Base-by-base conservation (phyloP, 2,113 vertebrate species). In the Sceloporus tristichus region DNA sequence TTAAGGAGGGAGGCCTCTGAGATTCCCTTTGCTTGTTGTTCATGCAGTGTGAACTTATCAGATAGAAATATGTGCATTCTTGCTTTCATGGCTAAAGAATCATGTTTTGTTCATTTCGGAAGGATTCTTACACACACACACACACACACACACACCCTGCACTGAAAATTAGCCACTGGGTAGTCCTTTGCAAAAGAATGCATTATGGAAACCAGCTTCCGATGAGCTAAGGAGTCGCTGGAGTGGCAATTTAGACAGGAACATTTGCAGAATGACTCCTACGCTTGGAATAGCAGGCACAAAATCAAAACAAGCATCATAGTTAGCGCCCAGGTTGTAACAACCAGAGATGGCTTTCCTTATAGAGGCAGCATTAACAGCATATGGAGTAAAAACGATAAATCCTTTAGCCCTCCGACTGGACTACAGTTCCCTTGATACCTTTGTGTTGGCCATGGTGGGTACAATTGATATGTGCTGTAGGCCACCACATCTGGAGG, bases 351-450 rank as follows among this genome's bases (percentile, higher is more conserved):
- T 0, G 2, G 3, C 34, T 88, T 71, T 90, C 91, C 85, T 54
- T 68, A 54, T 86, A 74, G 16, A 38, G 85, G 91, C 89, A n/a
- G 91, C 84, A 88, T 48, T 16, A 5, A 29, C 2, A 42, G 89
- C 56, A 16, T 16, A 4, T 34, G 2, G 29, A 11, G 65, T 19
- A 19, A 16, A 42, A 88, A 48, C 7, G n/a, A 8, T 56, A 77
- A 54, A 16, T n/a, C 6, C 56, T 25, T 34, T 14, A 8, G 1
- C 40, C 18, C 19, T 42, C 19, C 18, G 21, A 34, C n/a, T 65
- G 29, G 6, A 8, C 16, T 38, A n/a, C 56, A 59, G 79, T 27
- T 62, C 66, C 27, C 66, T 68, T 25, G 8, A 4, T 68, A 25
- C 23, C 23, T 70, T 27, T 8, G 16, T 9, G 6, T 27, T 70